phyloP scores from a whole-genome alignment of 2,888 invertebrate genomes.

The Cataglyphis albicans region DNA sequence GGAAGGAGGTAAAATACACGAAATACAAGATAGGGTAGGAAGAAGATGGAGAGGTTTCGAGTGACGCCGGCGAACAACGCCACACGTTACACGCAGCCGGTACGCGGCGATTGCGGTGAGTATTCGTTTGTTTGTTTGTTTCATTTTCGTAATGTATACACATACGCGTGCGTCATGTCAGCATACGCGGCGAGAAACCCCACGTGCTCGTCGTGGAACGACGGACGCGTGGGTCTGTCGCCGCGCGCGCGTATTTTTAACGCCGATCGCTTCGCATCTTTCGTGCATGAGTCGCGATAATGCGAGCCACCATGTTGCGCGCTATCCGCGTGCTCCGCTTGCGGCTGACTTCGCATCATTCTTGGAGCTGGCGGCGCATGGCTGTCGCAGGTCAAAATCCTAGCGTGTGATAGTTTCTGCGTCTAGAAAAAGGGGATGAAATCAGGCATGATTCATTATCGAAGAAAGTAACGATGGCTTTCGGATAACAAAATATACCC shows the following conservation, averaged over 20 bases:
- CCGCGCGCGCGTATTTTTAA: conserved; percentile 1
- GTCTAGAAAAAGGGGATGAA: not conserved
- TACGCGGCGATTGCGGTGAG: conserved; percentile 79
- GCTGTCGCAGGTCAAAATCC: conserved; percentile 27
- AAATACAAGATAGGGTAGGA: not conserved
- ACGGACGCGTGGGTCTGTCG: not conserved
- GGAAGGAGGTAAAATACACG: not conserved
- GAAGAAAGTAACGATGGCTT: not conserved
- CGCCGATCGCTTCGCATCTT: not conserved
- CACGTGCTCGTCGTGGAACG: conserved; percentile 20
- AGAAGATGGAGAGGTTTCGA: conserved; percentile 79
- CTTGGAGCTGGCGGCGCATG: conserved; percentile 20
- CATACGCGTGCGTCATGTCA: no score
- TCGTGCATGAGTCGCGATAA: not conserved
- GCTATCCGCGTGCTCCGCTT: not conserved
- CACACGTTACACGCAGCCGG: conserved; percentile 69
- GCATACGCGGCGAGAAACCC: not conserved
- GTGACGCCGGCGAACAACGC: conserved; percentile 81
- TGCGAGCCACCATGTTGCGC: conserved; percentile 35
- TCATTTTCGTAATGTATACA: no score
- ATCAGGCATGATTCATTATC: not conserved
- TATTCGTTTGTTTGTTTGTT: not conserved
- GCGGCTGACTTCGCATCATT: conserved; percentile 27
- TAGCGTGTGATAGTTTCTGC: conserved; percentile 2
- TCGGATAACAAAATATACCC: not conserved